Conservation (phyloP, 2,888 invertebrate species). For the Neoitamus cyanurus region DNA sequence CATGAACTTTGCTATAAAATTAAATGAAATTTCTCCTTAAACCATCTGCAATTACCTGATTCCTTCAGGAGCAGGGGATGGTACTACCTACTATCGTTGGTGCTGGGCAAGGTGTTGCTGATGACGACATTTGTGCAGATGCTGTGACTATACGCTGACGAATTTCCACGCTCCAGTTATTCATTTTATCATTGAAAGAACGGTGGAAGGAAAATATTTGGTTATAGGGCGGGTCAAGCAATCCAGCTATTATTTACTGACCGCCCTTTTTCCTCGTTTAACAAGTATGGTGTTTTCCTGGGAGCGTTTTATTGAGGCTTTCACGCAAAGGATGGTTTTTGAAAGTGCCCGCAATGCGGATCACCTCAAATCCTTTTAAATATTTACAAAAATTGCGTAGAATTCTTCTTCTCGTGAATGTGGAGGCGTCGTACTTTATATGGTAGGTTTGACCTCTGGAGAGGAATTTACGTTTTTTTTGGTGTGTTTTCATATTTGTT, state of each 20-base stretch:
- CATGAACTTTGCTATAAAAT: conserved; percentile 9
- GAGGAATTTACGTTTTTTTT: not conserved
- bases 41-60: not conserved
- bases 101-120: not conserved
- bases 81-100: too few species aligned
- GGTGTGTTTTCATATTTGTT: not conserved
- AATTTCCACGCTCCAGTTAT: not conserved
- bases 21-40: not conserved
- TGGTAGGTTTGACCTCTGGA: not conserved
- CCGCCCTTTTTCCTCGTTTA: not conserved
- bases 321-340: not conserved
- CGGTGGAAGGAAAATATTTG: not conserved
- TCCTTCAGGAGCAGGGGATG: not conserved
- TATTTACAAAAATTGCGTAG: not conserved
- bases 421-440: not conserved
- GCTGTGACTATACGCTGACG: not conserved
- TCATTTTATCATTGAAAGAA: not conserved
- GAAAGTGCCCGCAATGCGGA: not conserved
- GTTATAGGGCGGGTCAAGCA: not conserved
- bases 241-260: not conserved
- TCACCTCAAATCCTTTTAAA: not conserved
- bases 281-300: not conserved
- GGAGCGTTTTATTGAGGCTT: not conserved
- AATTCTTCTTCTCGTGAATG: not conserved
- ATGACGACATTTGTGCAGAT: not conserved